Evolutionary conservation across 2,797 vertebrate genomes (phyloP), one percentile per base, ranked within the genome.

Genomic region (Knipowitschia caucasica): DNA sequence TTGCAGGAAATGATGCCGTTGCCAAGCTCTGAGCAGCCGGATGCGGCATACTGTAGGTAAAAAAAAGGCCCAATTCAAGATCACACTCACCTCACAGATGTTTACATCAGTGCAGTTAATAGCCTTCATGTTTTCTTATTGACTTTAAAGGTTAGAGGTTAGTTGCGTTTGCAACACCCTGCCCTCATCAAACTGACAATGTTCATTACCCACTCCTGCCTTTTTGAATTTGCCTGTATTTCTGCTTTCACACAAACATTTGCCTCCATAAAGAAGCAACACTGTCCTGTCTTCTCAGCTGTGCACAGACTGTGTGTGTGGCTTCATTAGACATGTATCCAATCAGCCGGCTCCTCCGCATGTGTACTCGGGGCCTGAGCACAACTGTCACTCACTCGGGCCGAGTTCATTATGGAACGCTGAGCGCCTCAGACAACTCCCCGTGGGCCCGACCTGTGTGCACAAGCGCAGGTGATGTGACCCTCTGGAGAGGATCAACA

Each of bases 401-500:
- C 70, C 68, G 71, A 82, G 82, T 85, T 84, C 86, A 85, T 84
- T 81, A 85, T n/a, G 71, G 64, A 73, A 72, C 77, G 56, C 74
- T 52, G 75, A 77, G 80, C 71, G 71, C 71, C 17, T 56, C 33
- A 73, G 84, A 85, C 78, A 80, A 71, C 75, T 80, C 79, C 81
- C 82, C 59, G 24, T 39, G 39, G 75, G 71, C 65, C 71, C 74
- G 79, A 83, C 81, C 80, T 29, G 63, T 60, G 78, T 64, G 38
- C 21, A 64, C 74, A 77, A 73, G 78, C 53, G 59, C 69, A 75
- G 76, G 79, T 73, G 82, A 83, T 68, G 62, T 59, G 73, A 83
- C 73, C 75, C 73, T 69, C 61, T 2, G 23, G 73, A 27, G 71
- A 73, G 42, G 64, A 77, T 59, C 75, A 73, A 80, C 74, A 81